A percentile compares a stretch with the other conserved stretches of the same genome.
Evolutionary conservation across 2,797 vertebrate species (phyloP).

Genomic region (Hyperoplus lanceolatus): DNA sequence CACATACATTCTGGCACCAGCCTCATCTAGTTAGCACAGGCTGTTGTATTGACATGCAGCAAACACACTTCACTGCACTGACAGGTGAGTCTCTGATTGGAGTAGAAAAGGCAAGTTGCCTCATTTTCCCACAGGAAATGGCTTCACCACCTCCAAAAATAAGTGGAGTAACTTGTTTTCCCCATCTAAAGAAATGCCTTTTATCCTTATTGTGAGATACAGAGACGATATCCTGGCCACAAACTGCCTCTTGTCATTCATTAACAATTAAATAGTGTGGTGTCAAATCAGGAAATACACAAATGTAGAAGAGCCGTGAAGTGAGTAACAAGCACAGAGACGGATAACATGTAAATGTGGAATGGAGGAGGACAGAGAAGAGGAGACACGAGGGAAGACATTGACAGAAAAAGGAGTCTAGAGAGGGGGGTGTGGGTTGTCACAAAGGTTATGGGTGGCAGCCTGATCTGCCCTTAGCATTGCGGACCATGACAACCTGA

Average conservation of each 20-base stretch:
- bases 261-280: not conserved
- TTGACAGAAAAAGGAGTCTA: slow-evolving; percentile 21
- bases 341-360: slow-evolving; percentile 13
- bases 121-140: slow-evolving; percentile 20
- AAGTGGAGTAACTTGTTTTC: slow-evolving; percentile 25
- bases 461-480: slow-evolving; percentile 40
- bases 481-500: slow-evolving; percentile 59
- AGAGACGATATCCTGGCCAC: not conserved
- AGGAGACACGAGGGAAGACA: slow-evolving; percentile 14
- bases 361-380: slow-evolving; percentile 3
- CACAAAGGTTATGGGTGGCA: slow-evolving; percentile 59
- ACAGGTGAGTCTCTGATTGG: slow-evolving; percentile 11
- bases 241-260: not conserved
- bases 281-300: slow-evolving; percentile 7
- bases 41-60: slow-evolving; percentile 62
- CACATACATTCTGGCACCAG: slow-evolving; percentile 60
- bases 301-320: not conserved
- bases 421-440: slow-evolving; percentile 37
- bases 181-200: slow-evolving; percentile 11
- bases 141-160: slow-evolving; percentile 31
- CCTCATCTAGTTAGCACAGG: slow-evolving; percentile 60
- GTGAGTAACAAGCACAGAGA: slow-evolving; percentile 6
- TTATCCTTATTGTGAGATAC: slow-evolving; percentile 21
- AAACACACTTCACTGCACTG: slow-evolving; percentile 14
- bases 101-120: slow-evolving; percentile 24